Base-by-base conservation (phyloP, 2,797 vertebrate genomes). In the Rhinophrynus dorsalis region DNA sequence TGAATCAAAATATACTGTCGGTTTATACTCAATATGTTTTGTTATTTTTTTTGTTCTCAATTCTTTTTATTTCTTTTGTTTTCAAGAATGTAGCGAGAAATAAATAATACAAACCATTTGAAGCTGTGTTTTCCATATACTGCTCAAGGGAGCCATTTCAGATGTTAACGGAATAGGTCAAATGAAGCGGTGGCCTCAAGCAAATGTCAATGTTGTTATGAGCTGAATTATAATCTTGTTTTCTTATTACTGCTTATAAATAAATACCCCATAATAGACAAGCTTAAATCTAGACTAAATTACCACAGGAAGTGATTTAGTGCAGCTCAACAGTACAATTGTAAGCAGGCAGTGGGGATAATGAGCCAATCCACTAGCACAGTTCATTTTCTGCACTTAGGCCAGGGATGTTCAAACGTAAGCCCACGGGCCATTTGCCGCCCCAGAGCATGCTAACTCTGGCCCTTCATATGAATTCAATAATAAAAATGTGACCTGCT, bases 1-100 rank as follows among this genome's bases (percentile, higher is more conserved):
- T 40, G 64, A 84, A 85, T 84, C 78, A 83, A 82, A 88, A n/a
- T 80, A 85, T 85, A 80, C 77, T 73, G 74, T 68, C 81, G 73
- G 74, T 78, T 72, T 85, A 55, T 67, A 78, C 55, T 69, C 67
- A 26, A 55, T 48, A 21, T 21, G 21, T 50, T 50, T n/a, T n/a
- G n/a, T n/a, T n/a, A n/a, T n/a, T n/a, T n/a, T n/a, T n/a, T 47
- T 51, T 27, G 32, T 55, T 40, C 24, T 63, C 45, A 18, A 37
- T 56, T 63, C 48, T 47, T 29, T n/a, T 62, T 5, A 55, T 62
- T 70, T 54, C 35, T 33, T 71, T 71, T 63, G 48, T 62, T 63
- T 70, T 29, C 15, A 1, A 30, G 20, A 9, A 26, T 55, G 50
- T 1, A 2, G 15, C 32, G 57, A 15, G n/a, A 62, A 55, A 61